These are phyloP conservation scores for Brachylomia viminalis DNA, from an alignment of 2,888 invertebrate species.

Conservation along the genomic window DNA sequence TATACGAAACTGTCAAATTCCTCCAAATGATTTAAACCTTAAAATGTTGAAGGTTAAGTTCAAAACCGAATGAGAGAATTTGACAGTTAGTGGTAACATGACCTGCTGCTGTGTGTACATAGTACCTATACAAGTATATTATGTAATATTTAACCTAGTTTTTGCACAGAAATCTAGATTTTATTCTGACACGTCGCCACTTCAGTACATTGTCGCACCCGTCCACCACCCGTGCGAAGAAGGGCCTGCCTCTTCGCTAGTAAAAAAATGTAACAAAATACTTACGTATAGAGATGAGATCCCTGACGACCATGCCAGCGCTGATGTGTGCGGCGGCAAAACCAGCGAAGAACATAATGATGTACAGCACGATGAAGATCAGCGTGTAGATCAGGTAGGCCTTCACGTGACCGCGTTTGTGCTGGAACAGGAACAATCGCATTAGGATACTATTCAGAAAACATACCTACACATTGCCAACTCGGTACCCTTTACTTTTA, in stretches of 20 bases:
- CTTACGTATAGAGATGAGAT: constrained; percentile 58
- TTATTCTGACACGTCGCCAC: too few relatives aligned
- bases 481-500: too few relatives aligned
- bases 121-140: not conserved
- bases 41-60: too few relatives aligned
- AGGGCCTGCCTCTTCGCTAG: too few relatives aligned
- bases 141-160: not conserved
- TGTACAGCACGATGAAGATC: constrained; percentile 59
- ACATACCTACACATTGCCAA: not conserved
- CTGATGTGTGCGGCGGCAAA: constrained; percentile 16
- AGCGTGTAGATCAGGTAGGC: constrained; percentile 62
- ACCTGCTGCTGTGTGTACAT: too few relatives aligned
- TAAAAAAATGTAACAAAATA: constrained; percentile 2
- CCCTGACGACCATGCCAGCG: constrained; percentile 16
- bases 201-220: not conserved
- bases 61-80: too few relatives aligned
- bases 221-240: too few relatives aligned
- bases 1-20: too few relatives aligned
- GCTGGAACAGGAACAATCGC: constrained; percentile 56
- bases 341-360: constrained; percentile 51
- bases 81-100: too few relatives aligned
- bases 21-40: too few relatives aligned
- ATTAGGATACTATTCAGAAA: not conserved
- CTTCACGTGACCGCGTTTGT: constrained; percentile 69
- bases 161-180: not conserved